phyloP scores from a whole-genome alignment of 2,888 invertebrate genomes.

The Orthosia gracilis region DNA sequence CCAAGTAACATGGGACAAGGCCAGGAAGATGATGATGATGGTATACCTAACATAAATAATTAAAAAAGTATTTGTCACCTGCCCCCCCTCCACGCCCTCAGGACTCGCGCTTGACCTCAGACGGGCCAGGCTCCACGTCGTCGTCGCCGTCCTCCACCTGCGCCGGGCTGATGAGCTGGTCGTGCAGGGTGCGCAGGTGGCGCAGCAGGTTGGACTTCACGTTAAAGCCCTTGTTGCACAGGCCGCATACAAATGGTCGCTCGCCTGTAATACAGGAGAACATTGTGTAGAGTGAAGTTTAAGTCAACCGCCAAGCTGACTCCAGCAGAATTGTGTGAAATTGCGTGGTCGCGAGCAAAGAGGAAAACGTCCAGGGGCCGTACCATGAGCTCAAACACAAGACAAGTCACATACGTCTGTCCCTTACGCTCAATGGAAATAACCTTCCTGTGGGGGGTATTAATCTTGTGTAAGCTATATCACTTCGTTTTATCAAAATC shows the following conservation, averaged over 20 bases:
- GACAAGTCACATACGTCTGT: no score
- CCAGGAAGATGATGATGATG: no score
- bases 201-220: slow-evolving; percentile 94
- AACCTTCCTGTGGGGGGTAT: no score
- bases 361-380: background rate
- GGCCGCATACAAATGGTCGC: slow-evolving; percentile 94
- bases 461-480: no score
- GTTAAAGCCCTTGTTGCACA: slow-evolving; percentile 95
- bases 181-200: slow-evolving; percentile 94
- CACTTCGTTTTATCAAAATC: no score
- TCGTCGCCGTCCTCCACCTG: slow-evolving; percentile 76
- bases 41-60: no score
- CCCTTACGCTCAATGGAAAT: no score
- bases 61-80: slow-evolving; percentile 66
- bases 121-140: slow-evolving; percentile 71
- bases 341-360: background rate
- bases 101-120: slow-evolving; percentile 83
- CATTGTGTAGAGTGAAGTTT: background rate
- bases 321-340: background rate
- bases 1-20: no score
- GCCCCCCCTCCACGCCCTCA: slow-evolving; percentile 89
- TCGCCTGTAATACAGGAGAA: slow-evolving; percentile 85
- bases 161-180: slow-evolving; percentile 90
- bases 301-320: background rate
- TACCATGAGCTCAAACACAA: no score